Conservation (phyloP, 2,113 vertebrate genomes). For the Ciconia boyciana region DNA sequence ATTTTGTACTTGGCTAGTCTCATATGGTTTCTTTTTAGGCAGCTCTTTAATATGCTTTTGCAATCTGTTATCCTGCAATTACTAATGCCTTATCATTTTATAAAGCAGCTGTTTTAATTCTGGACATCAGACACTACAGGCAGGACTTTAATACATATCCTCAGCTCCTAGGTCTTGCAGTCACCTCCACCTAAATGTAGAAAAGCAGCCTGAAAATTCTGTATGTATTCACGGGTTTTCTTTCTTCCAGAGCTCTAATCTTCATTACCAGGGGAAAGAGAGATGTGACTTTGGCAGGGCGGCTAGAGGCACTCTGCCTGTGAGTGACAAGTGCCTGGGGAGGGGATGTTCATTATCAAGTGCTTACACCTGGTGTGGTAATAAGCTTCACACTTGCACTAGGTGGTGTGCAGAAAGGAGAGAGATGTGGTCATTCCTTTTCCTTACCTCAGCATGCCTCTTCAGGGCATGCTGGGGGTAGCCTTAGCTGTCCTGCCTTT, state of each 20-base stretch:
- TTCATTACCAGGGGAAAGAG: neutral
- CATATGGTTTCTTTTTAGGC: neutral
- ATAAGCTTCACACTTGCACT: neutral
- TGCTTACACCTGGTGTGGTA: neutral
- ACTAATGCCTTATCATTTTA: constrained; percentile 31
- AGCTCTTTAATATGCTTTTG: neutral
- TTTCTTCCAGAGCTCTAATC: neutral
- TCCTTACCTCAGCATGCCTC: neutral
- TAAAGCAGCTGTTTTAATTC: constrained; percentile 5
- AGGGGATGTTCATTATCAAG: neutral
- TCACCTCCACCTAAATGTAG: neutral
- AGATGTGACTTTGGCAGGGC: neutral
- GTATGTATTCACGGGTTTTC: neutral
- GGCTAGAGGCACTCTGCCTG: neutral
- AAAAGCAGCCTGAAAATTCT: neutral
- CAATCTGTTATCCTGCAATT: constrained; percentile 15
- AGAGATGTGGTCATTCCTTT: neutral
- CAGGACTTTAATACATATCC: neutral
- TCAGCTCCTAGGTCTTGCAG: neutral
- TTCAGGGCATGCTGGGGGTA: neutral
- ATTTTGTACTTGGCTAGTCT: neutral
- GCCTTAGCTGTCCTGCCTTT: neutral
- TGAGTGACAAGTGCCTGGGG: neutral
- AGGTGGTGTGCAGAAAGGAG: neutral
- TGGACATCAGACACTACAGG: neutral